These are phyloP conservation scores for Phthorimaea operculella DNA, from an alignment of 1,140 invertebrate genomes.

Conservation along the genomic window DNA sequence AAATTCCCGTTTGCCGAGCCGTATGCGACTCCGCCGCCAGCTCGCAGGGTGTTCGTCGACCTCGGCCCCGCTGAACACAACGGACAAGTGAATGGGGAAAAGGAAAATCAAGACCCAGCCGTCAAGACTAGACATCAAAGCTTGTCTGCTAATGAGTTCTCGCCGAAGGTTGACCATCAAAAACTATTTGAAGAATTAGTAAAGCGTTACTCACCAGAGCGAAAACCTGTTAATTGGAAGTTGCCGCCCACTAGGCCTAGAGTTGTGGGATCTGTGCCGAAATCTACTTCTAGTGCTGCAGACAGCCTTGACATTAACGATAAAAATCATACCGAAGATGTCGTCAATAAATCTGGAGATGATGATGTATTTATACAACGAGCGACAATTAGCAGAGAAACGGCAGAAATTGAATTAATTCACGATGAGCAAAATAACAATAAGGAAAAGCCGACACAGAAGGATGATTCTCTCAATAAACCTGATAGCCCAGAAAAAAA, in stretches of 20 bases:
- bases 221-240: constrained; percentile 55
- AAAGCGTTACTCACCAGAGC: constrained; percentile 57
- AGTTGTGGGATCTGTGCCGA: constrained; percentile 55
- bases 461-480: not conserved
- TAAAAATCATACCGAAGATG: constrained; percentile 29
- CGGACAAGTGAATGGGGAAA: constrained; percentile 23
- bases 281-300: constrained; percentile 46
- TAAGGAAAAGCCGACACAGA: constrained; percentile 6
- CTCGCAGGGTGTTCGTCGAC: constrained; percentile 42
- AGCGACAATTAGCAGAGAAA: constrained; percentile 21
- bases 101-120: constrained; percentile 44
- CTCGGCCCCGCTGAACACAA: constrained; percentile 36
- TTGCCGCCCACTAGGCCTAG: constrained; percentile 54
- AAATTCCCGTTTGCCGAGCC: constrained; percentile 65
- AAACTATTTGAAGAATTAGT: constrained; percentile 57
- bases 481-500: not conserved
- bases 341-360: constrained; percentile 13
- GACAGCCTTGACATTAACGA: constrained; percentile 36
- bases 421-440: not conserved
- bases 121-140: constrained; percentile 34
- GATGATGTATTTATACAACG: constrained; percentile 48
- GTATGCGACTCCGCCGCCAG: constrained; percentile 51
- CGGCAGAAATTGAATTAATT: not conserved
- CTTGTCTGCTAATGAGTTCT: constrained; percentile 33
- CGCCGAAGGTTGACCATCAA: constrained; percentile 49